Evolutionary conservation across 2,797 vertebrate species (phyloP), one percentile per base, ranked within the genome.

Genomic region (Sciurus carolinensis): DNA sequence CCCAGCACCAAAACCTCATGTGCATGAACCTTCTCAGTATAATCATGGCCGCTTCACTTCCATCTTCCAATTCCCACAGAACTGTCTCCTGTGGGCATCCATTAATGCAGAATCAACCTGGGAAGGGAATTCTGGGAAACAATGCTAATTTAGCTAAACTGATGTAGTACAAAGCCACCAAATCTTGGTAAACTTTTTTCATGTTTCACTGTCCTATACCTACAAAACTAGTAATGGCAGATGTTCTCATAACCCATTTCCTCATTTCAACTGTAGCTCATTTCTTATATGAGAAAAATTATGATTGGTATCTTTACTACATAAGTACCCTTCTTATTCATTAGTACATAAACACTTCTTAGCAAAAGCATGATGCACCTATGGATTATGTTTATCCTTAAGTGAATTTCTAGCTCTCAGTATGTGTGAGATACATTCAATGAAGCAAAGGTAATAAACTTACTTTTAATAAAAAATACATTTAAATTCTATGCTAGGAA

Each of bases 401-500:
- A 69, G 36, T 62, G 33, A 84, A 80, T 47, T 90, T 72, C 91
- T 83, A 62, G 15, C 67, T 93, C n/a, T 90, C 42, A 77, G 18
- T 62, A 50, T 96, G 39, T 57, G 18, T 80, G 20, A 90, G 28
- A 88, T 12, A 87, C 8, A 79, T 33, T 54, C 52, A 75, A 22
- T 77, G n/a, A 50, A 57, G 47, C 5, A 4, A 80, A 91, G 28
- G 62, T 50, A 94, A 90, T 42, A 73, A 67, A 87, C 15, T 75
- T 87, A 72, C 9, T 82, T 86, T 91, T 69, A 90, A 80, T 72
- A 87, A 87, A 66, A 75, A 71, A 33, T n/a, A 66, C 7, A 33
- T 89, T 64, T 96, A 52, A 73, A 14, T 77, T 84, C 84, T 94
- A 20, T 20, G 62, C 64, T 39, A n/a, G 22, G 57, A 86, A 95